Evolutionary conservation across 2,888 invertebrate species (phyloP).

Genomic region (Nematopogon swammerdamellus): DNA sequence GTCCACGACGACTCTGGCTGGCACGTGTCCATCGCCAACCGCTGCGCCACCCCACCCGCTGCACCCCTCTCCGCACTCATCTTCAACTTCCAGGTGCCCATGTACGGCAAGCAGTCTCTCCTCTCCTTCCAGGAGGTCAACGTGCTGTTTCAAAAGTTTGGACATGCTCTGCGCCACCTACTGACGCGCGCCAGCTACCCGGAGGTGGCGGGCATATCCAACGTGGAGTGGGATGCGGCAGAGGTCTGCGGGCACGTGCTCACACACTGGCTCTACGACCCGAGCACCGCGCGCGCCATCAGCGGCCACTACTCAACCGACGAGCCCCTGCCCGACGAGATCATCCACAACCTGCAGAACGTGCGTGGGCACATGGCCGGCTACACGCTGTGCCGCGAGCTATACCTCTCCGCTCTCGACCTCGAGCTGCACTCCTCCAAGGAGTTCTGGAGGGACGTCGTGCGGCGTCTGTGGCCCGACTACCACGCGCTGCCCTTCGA

Average conservation of each 20-base stretch:
- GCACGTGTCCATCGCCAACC: constrained; percentile 76
- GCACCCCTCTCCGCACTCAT: constrained; percentile 79
- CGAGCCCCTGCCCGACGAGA: constrained; percentile 64
- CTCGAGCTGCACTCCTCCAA: constrained; percentile 73
- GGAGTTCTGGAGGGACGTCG: constrained; percentile 81
- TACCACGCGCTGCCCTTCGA: constrained; percentile 75
- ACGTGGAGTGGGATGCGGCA: constrained; percentile 93
- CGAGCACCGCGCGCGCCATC: constrained; percentile 56
- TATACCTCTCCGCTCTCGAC: constrained; percentile 81
- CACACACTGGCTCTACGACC: constrained; percentile 74
- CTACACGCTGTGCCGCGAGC: constrained; percentile 72
- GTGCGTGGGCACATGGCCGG: constrained; percentile 74
- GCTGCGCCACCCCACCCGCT: constrained; percentile 59
- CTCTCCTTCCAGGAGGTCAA: constrained; percentile 74
- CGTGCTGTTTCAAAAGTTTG: constrained; percentile 80
- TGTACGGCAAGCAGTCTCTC: constrained; percentile 62
- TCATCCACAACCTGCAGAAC: constrained; percentile 60
- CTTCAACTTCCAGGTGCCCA: constrained; percentile 74
- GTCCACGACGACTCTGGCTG: constrained; percentile 64
- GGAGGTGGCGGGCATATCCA: constrained; percentile 80
- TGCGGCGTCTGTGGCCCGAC: constrained; percentile 74
- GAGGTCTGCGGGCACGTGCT: constrained; percentile 82
- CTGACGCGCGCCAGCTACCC: constrained; percentile 78
- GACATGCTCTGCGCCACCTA: constrained; percentile 81
- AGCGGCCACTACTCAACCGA: constrained; percentile 74